A percentile compares a stretch with the other conserved stretches of the same genome.
phyloP scores from a whole-genome alignment of 2,888 invertebrate genomes.

The Tinea pellionella region DNA sequence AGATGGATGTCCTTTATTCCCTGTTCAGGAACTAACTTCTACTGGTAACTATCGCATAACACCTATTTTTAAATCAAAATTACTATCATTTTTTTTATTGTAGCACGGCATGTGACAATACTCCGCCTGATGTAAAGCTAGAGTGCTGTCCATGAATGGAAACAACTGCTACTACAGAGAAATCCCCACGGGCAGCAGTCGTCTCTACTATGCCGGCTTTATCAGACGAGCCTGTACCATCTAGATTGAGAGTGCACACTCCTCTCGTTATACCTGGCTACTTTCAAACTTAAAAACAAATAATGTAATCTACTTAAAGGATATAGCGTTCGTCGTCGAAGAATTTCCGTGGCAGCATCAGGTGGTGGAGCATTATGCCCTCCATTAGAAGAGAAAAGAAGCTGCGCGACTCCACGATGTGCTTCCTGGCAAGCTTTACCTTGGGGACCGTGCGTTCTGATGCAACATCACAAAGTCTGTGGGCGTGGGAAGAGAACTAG shows the following conservation, averaged over 20 bases:
- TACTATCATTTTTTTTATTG: neutral
- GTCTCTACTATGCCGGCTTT: too few species aligned
- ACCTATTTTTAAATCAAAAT: neutral
- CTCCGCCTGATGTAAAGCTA: too few species aligned
- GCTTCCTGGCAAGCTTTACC: conserved; percentile 62
- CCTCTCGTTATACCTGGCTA: too few species aligned
- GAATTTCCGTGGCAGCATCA: conserved; percentile 58
- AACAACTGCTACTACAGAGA: too few species aligned
- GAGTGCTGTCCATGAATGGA: neutral
- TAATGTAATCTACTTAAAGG: neutral
- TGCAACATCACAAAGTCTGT: conserved; percentile 52
- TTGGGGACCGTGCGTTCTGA: conserved; percentile 64
- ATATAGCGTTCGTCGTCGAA: conserved; percentile 48
- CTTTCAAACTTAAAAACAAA: too few species aligned
- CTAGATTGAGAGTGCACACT: too few species aligned
- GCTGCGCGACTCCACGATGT: conserved; percentile 64
- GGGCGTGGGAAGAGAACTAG: conserved; percentile 71
- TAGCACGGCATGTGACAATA: too few species aligned
- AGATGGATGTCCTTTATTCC: conserved; percentile 60
- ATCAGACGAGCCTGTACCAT: too few species aligned
- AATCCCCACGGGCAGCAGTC: too few species aligned
- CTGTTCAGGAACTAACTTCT: conserved; percentile 59
- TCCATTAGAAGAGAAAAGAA: conserved; percentile 65
- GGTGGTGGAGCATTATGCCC: conserved; percentile 63
- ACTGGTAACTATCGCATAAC: conserved; percentile 33